Evolutionary conservation across 1,140 invertebrate species (phyloP).

Genomic region (Drosophila subpulchrella): DNA sequence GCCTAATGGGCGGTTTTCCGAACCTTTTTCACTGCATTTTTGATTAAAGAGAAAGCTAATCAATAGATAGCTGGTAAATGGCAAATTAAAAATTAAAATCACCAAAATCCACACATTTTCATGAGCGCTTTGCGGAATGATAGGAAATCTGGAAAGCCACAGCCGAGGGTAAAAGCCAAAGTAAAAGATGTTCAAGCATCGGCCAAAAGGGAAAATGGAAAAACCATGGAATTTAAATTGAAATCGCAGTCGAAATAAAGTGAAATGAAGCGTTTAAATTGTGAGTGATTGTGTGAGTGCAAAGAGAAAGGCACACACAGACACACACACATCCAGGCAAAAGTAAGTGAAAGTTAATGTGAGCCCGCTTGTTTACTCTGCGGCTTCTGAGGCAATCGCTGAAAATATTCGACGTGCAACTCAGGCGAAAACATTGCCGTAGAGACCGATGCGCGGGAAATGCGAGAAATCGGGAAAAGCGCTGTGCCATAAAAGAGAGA

Average conservation of each 20-base stretch:
- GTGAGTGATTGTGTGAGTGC: slow-evolving; percentile 18
- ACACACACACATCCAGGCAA: slow-evolving; percentile 3
- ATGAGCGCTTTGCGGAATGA: slow-evolving; percentile 18
- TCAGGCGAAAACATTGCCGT: slow-evolving; percentile 67
- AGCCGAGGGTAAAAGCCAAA: slow-evolving; percentile 35
- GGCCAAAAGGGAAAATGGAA: slow-evolving; percentile 44
- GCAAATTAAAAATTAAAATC: slow-evolving; percentile 78
- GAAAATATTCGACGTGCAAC: slow-evolving; percentile 77
- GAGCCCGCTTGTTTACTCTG: slow-evolving; percentile 74
- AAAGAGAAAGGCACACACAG: slow-evolving; percentile 10
- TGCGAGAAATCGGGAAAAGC: slow-evolving; percentile 16
- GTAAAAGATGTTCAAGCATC: slow-evolving; percentile 50
- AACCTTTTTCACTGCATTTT: slow-evolving; percentile 51
- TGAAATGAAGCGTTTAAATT: slow-evolving; percentile 81
- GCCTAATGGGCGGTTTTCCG: slow-evolving; percentile 20
- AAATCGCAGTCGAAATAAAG: slow-evolving; percentile 82
- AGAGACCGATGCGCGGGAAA: slow-evolving; percentile 41
- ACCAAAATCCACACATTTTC: slow-evolving; percentile 61
- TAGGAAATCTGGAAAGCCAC: slow-evolving; percentile 38
- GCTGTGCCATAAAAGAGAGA: slow-evolving; percentile 30
- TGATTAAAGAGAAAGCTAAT: slow-evolving; percentile 28
- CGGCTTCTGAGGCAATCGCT: slow-evolving; percentile 62
- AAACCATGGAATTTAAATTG: slow-evolving; percentile 80
- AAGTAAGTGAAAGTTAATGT: slow-evolving; percentile 74
- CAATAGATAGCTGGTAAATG: slow-evolving; percentile 44